phyloP scores from a whole-genome alignment of 2,797 vertebrate genomes.

The Coracias cyanogaster region DNA sequence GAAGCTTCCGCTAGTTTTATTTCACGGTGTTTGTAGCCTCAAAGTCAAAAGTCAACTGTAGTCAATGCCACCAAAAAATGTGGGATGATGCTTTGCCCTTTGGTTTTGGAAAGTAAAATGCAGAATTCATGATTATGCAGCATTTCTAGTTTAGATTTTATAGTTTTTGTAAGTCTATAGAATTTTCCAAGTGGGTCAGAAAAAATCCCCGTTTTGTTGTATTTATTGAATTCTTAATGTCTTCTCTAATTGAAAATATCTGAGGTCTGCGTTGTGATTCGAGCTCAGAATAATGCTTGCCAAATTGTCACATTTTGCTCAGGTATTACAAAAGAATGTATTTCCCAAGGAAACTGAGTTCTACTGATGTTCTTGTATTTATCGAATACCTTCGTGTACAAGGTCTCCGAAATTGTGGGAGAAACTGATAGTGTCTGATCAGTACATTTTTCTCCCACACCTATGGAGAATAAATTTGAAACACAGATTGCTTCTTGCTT shows the following conservation, averaged over 20 bases:
- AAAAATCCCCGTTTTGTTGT: not conserved
- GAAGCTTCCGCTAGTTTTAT: not conserved
- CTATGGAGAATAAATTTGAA: constrained; percentile 4
- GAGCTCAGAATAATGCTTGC: not conserved
- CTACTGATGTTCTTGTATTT: not conserved
- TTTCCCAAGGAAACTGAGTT: not conserved
- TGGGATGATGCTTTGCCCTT: not conserved
- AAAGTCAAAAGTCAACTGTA: not conserved
- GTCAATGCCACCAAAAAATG: not conserved
- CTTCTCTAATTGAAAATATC: not conserved
- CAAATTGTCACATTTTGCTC: not conserved
- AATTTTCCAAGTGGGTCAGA: not conserved
- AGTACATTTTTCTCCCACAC: constrained; percentile 34
- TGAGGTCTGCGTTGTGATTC: not conserved
- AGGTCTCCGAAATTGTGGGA: not conserved
- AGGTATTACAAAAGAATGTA: not conserved
- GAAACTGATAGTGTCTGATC: not conserved
- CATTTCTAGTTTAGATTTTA: not conserved
- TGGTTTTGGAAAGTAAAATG: not conserved
- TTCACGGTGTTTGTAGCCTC: not conserved
- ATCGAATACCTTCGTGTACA: not conserved
- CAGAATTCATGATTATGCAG: not conserved
- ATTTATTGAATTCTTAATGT: not conserved
- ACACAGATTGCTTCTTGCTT: constrained; percentile 40
- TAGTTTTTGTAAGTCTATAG: not conserved